Evolutionary conservation across 1,140 invertebrate species (phyloP).

Genomic region (Drosophila ogumai): DNA sequence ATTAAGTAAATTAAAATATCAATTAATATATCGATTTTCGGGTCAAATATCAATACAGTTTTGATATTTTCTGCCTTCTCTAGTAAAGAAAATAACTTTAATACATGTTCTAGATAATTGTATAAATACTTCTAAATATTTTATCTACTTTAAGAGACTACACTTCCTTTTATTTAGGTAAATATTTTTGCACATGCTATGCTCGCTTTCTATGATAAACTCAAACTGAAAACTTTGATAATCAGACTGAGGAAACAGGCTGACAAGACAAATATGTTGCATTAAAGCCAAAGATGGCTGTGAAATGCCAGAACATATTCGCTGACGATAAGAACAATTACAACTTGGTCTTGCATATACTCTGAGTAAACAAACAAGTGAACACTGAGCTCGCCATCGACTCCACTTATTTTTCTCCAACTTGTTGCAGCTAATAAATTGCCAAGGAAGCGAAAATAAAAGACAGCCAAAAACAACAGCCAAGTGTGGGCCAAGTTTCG

Average conservation of each 20-base stretch:
- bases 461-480: constrained; percentile 2
- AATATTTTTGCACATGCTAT: not conserved
- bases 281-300: not conserved
- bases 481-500: constrained; percentile 21
- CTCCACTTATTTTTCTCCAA: constrained; percentile 27
- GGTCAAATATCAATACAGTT: too few relatives aligned
- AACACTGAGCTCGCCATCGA: constrained; percentile 24
- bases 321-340: constrained; percentile 12
- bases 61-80: fast-evolving
- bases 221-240: not conserved
- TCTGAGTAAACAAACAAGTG: constrained; percentile 39
- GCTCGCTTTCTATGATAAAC: not conserved
- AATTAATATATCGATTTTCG: too few relatives aligned
- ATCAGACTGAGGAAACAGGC: not conserved
- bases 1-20: too few relatives aligned
- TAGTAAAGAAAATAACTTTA: not conserved
- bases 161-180: too few relatives aligned
- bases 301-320: constrained; percentile 9
- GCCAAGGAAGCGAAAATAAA: constrained; percentile 35
- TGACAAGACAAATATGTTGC: constrained; percentile 9
- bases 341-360: constrained; percentile 36
- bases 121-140: not conserved
- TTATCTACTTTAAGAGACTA: not conserved
- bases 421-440: constrained; percentile 66
- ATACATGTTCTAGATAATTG: not conserved